Evolutionary conservation across 2,113 vertebrate genomes (phyloP).

Genomic region (Alethe diademata): DNA sequence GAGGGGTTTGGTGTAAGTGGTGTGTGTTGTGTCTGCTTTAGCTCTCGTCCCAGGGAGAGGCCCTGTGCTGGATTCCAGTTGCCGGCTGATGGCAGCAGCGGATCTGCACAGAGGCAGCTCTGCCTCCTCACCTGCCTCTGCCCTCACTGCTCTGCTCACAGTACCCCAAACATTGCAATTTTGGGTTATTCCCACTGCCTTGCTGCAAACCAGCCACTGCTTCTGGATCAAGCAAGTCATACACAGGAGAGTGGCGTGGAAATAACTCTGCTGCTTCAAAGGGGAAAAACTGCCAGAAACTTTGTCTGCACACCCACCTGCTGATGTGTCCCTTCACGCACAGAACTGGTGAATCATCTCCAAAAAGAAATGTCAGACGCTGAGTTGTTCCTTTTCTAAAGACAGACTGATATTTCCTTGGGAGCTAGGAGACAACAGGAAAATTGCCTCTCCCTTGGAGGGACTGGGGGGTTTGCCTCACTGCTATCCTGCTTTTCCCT

Average conservation of each 20-base stretch:
- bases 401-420: background rate
- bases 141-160: background rate
- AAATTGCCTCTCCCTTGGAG: background rate
- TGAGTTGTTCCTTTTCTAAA: background rate
- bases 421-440: fast-evolving
- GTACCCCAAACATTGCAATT: background rate
- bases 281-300: background rate
- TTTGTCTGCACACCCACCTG: background rate
- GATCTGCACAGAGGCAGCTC: background rate
- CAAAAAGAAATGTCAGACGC: background rate
- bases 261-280: background rate
- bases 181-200: background rate
- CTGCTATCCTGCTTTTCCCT: background rate
- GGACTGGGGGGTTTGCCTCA: background rate
- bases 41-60: background rate
- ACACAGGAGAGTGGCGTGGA: background rate
- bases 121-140: background rate
- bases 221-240: background rate
- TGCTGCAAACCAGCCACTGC: fast-evolving
- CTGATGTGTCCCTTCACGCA: background rate
- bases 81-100: slow-evolving; percentile 62
- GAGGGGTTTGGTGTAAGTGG: background rate
- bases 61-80: background rate
- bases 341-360: background rate
- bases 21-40: background rate